A percentile compares a stretch with the other conserved stretches of the same genome.
These are phyloP conservation scores for Drosophila picticornis DNA, from an alignment of 2,888 invertebrate genomes.

Conservation along the genomic window DNA sequence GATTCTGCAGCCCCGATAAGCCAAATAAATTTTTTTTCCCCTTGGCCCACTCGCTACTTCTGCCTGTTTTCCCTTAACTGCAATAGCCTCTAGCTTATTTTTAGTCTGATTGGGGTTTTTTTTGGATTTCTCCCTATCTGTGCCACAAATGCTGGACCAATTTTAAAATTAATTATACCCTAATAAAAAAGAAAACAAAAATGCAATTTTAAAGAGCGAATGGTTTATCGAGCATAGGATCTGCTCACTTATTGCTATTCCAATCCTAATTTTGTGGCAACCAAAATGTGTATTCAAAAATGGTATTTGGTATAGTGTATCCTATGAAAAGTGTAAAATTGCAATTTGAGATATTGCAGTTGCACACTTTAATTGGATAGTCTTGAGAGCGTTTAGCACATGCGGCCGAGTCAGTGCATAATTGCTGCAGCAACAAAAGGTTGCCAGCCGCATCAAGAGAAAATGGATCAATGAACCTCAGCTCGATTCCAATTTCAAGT, in stretches of 20 bases:
- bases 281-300: not conserved
- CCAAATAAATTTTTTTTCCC: not conserved
- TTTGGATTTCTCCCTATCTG: not conserved
- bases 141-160: not conserved
- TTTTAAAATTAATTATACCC: not conserved
- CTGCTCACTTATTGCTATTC: not conserved
- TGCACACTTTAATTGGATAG: conserved; percentile 35
- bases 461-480: conserved; percentile 75
- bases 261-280: not conserved
- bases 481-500: not conserved
- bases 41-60: not conserved
- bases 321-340: conserved; percentile 12
- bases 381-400: conserved; percentile 66
- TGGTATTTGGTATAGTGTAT: not conserved
- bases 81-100: not conserved
- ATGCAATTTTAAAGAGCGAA: not conserved
- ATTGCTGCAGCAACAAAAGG: conserved; percentile 33
- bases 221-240: not conserved
- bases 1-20: not conserved
- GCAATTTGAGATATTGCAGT: not conserved
- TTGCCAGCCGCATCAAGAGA: conserved; percentile 10
- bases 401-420: conserved; percentile 33
- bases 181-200: not conserved
- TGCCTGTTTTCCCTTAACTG: not conserved
- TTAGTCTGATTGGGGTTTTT: not conserved